phyloP scores from a whole-genome alignment of 92 coral and sea anemone genomes.

The Parazoanthus atlanticus region DNA sequence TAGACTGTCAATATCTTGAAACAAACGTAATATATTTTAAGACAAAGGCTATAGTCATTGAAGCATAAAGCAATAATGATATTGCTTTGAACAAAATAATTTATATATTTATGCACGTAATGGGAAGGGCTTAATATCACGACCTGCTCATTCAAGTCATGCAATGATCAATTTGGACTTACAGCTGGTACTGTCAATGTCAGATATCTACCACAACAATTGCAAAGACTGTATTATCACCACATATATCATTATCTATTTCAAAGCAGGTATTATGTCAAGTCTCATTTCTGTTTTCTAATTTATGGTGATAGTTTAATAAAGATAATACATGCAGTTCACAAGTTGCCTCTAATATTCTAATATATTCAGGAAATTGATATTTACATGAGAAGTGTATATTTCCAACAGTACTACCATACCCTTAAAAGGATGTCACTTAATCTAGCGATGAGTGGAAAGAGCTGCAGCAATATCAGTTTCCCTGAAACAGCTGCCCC shows the following conservation, averaged over 20 bases:
- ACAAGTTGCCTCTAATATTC: background rate
- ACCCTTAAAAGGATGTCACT: background rate
- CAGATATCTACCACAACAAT: background rate
- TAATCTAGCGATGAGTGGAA: background rate
- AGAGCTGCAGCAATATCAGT: conserved; percentile 24
- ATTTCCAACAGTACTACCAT: background rate
- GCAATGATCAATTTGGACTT: background rate
- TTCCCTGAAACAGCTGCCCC: conserved; percentile 25
- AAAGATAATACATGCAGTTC: conserved; percentile 5
- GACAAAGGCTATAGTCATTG: background rate
- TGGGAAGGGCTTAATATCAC: background rate
- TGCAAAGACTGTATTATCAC: background rate
- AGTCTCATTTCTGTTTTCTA: background rate
- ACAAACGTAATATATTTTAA: background rate
- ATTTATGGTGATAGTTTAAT: background rate
- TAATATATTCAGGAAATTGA: background rate
- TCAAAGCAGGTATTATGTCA: background rate
- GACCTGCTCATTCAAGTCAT: conserved; percentile 7
- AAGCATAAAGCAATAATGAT: background rate
- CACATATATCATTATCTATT: background rate
- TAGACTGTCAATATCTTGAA: background rate
- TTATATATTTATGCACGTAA: conserved; percentile 5
- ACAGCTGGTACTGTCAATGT: conserved; percentile 7
- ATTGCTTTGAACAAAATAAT: background rate
- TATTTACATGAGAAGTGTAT: background rate